phyloP scores from a whole-genome alignment of 2,888 invertebrate genomes.

The Papilio demoleus region DNA sequence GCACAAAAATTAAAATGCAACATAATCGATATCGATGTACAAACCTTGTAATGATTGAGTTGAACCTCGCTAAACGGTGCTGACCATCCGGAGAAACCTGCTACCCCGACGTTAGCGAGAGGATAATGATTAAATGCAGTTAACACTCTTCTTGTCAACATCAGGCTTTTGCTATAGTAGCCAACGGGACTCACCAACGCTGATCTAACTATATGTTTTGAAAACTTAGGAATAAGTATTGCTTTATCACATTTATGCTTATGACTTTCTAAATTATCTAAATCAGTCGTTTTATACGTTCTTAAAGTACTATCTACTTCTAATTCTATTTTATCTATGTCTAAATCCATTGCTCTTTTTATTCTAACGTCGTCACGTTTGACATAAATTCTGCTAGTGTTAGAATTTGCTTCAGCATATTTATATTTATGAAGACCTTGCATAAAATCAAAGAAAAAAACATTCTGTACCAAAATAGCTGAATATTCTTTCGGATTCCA shows the following conservation, averaged over 20 bases:
- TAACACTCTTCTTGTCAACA: conserved; percentile 85
- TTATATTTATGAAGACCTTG: conserved; percentile 62
- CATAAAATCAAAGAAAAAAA: conserved; percentile 86
- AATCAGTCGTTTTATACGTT: conserved; percentile 59
- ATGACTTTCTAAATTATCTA: conserved; percentile 51
- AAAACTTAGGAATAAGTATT: conserved; percentile 70
- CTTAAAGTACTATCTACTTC: conserved; percentile 59
- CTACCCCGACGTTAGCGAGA: conserved; percentile 82
- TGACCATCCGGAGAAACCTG: conserved; percentile 81
- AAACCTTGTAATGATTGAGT: conserved; percentile 86
- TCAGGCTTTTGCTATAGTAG: conserved; percentile 88
- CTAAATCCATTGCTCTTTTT: conserved; percentile 42
- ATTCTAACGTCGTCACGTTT: conserved; percentile 77
- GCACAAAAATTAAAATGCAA: no score
- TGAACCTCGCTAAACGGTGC: conserved; percentile 84
- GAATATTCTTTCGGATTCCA: conserved; percentile 79
- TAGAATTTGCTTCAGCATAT: conserved; percentile 50
- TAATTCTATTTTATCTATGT: conserved; percentile 64
- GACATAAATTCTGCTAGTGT: conserved; percentile 62
- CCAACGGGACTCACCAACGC: conserved; percentile 84
- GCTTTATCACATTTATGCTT: conserved; percentile 62
- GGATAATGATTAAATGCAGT: conserved; percentile 91
- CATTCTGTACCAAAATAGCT: conserved; percentile 86
- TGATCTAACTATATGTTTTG: conserved; percentile 80
- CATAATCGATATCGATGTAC: conserved; percentile 43